Base-by-base conservation (phyloP, 2,888 invertebrate species). In the Polyommatus icarus region DNA sequence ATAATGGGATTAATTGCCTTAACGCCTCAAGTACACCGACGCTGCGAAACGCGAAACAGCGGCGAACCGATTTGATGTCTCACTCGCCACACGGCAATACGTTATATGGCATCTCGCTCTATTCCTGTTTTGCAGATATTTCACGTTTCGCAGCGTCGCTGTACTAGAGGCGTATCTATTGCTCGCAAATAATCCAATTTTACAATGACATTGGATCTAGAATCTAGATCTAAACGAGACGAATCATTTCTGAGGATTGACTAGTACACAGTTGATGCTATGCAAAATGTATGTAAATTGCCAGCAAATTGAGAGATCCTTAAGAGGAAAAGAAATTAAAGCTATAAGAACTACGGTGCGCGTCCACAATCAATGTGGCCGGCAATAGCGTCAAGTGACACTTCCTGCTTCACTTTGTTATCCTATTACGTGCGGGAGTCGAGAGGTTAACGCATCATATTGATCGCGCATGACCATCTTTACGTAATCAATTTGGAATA, bases 371-470 rank as follows among this genome's bases (percentile, higher is more conserved):
- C 29, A 46, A 75, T 54, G 10, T 46, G 24, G 54, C 15, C 50
- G 75, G 20, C 75, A 29, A 29, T 50, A 46, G 29, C 75, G 54
- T 54, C 54, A 75, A 75, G 50, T 75, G 75, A 50, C 12, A 75
- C 75, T 75, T 75, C 75, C 75, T 54, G 75, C 75, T 54, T 15
- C 29, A 75, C 75, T 73, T 73, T 75, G 75, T 75, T 75, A 75
- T 54, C 54, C 54, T 24, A 75, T 75, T 54, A 54, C 75, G 54
- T 15, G 50, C 54, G 29, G 29, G 75, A 54, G 20, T 24, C n/a
- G 54, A 20, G 15, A 29, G 50, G 54, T 50, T 75, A 46, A 75
- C 73, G 73, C n/a, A 75, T 54, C 54, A 75, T 75, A 54, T 54
- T 75, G 75, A 54, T 54, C 29, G 54, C 46, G 40, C 20, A 24